These are phyloP conservation scores for Yponomeuta sedellus DNA, from an alignment of 2,888 invertebrate species.

Conservation along the genomic window DNA sequence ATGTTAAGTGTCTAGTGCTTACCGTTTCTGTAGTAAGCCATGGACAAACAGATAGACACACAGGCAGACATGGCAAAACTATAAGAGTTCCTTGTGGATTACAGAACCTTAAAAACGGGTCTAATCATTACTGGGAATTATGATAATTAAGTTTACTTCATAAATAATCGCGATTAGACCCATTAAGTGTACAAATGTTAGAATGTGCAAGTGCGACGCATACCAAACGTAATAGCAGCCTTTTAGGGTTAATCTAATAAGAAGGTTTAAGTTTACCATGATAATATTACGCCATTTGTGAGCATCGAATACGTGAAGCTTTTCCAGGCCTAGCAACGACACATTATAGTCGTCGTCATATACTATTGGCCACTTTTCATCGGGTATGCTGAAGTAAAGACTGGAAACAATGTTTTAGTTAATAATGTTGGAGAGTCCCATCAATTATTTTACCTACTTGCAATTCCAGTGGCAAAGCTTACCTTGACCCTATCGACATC, in stretches of 20 bases:
- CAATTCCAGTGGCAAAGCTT: background rate
- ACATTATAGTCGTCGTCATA: conserved; percentile 89
- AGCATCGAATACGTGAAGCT: conserved; percentile 91
- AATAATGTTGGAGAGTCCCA: background rate
- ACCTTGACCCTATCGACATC: background rate
- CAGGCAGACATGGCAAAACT: too few species aligned
- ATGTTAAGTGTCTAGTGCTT: too few species aligned
- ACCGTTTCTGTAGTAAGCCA: too few species aligned
- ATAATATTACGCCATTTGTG: conserved; percentile 89
- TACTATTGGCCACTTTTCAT: conserved; percentile 85
- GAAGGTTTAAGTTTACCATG: conserved; percentile 60
- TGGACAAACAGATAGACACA: too few species aligned
- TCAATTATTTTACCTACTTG: background rate
- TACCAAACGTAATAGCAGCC: too few species aligned
- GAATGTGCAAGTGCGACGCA: too few species aligned
- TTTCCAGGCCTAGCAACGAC: conserved; percentile 86
- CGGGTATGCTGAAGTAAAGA: conserved; percentile 72
- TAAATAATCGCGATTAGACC: too few species aligned
- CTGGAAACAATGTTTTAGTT: conserved; percentile 29
- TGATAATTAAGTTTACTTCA: too few species aligned
- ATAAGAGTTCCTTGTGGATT: too few species aligned
- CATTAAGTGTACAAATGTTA: too few species aligned
- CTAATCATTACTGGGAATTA: too few species aligned
- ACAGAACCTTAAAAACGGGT: too few species aligned
- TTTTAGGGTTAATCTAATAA: background rate